A percentile compares a stretch with the other conserved stretches of the same genome.
phyloP scores from a whole-genome alignment of 2,113 vertebrate genomes.

The Microtus pennsylvanicus region DNA sequence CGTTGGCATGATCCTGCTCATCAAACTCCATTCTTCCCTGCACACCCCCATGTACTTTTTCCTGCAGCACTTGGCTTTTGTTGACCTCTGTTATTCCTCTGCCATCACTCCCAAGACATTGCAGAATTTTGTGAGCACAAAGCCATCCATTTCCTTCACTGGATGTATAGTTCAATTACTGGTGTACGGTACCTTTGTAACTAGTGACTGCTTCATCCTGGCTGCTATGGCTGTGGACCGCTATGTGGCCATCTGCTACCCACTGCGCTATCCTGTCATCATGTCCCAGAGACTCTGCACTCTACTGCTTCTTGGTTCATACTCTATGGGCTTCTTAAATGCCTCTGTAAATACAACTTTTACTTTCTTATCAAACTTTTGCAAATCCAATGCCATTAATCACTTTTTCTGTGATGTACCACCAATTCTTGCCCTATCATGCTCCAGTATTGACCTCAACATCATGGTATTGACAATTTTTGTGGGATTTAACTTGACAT shows the following conservation, averaged over 20 bases:
- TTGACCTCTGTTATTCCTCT: background rate
- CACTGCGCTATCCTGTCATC: constrained; percentile 42
- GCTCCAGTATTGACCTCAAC: constrained; percentile 60
- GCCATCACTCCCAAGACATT: background rate
- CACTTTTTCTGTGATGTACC: constrained; percentile 69
- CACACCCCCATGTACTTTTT: background rate
- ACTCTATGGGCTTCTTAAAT: constrained; percentile 35
- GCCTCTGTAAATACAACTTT: constrained; percentile 51
- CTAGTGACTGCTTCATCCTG: background rate
- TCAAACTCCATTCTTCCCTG: constrained; percentile 43
- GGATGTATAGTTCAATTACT: background rate
- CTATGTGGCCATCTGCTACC: constrained; percentile 67
- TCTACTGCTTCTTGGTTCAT: constrained; percentile 54
- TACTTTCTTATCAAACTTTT: constrained; percentile 60
- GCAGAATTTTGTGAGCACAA: background rate
- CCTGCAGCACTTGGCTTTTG: background rate
- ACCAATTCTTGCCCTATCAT: constrained; percentile 63
- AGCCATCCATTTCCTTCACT: background rate
- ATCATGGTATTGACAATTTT: background rate
- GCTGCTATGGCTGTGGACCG: constrained; percentile 41
- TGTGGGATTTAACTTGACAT: constrained; percentile 47
- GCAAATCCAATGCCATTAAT: constrained; percentile 34
- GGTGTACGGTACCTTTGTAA: background rate
- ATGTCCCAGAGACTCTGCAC: constrained; percentile 64
- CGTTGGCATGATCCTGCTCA: background rate